phyloP scores from a whole-genome alignment of 2,888 invertebrate genomes.

The Melipona bicolor region DNA sequence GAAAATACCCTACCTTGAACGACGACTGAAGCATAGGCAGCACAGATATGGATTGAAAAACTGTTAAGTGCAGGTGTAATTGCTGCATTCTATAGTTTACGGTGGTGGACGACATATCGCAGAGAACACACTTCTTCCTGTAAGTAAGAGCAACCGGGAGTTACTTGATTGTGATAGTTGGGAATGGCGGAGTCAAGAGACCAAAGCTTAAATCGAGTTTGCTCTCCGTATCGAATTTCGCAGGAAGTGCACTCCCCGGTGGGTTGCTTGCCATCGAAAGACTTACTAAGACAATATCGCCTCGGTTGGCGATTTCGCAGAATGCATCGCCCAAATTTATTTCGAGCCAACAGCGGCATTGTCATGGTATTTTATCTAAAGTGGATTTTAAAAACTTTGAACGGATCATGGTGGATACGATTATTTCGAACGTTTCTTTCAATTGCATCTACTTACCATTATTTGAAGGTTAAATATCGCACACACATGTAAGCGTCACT shows the following conservation, averaged over 20 bases:
- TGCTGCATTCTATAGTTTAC: slow-evolving; percentile 26
- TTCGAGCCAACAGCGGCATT: slow-evolving; percentile 15
- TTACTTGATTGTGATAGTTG: slow-evolving; percentile 57
- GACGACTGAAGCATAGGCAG: neutral
- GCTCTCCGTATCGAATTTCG: slow-evolving; percentile 67
- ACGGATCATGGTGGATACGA: neutral
- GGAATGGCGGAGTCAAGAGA: slow-evolving; percentile 54
- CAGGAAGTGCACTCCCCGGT: slow-evolving; percentile 59
- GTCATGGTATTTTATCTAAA: neutral
- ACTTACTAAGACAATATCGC: slow-evolving; percentile 57
- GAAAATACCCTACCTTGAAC: neutral
- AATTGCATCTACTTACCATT: neutral
- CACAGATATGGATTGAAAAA: neutral
- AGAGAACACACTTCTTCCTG: slow-evolving; percentile 42
- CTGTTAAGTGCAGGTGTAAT: slow-evolving; percentile 34
- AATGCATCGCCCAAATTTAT: slow-evolving; percentile 53
- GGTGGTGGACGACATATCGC: slow-evolving; percentile 35
- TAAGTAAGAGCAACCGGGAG: slow-evolving; percentile 48
- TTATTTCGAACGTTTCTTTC: neutral
- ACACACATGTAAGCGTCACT: too few species aligned
- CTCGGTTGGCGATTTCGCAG: slow-evolving; percentile 34
- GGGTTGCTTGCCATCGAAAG: slow-evolving; percentile 59
- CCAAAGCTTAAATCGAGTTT: slow-evolving; percentile 71
- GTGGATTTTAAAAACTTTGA: neutral
- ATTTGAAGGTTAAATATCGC: neutral